phyloP scores from a whole-genome alignment of 2,888 invertebrate genomes.

The Agrochola circellaris region DNA sequence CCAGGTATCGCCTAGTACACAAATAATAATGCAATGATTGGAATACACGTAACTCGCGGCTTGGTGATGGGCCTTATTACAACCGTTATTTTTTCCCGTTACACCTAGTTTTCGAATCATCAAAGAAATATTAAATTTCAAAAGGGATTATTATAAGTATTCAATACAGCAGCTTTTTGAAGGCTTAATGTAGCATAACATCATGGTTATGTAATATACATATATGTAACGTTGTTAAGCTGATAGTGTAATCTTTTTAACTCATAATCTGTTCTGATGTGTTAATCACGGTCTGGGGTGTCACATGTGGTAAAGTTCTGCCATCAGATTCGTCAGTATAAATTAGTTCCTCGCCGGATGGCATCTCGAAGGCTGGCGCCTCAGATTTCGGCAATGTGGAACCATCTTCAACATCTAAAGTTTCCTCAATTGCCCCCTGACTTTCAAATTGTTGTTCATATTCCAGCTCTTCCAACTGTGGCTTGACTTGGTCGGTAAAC shows the following conservation, averaged over 20 bases:
- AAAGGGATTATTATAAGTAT: neutral
- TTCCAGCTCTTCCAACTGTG: slow-evolving; percentile 54
- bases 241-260: slow-evolving; percentile 2
- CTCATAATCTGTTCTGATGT: slow-evolving; percentile 8
- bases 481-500: slow-evolving; percentile 27
- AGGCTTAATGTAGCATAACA: neutral
- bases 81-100: neutral
- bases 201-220: neutral
- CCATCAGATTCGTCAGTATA: slow-evolving; percentile 2
- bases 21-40: neutral
- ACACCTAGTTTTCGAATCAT: neutral
- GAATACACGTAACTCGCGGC: neutral
- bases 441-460: slow-evolving; percentile 68
- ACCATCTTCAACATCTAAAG: slow-evolving; percentile 75
- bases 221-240: neutral
- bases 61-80: neutral
- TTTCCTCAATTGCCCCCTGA: slow-evolving; percentile 70
- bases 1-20: neutral
- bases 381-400: slow-evolving; percentile 38
- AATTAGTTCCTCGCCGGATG: neutral
- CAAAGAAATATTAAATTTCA: neutral
- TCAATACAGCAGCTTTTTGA: neutral
- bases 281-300: neutral
- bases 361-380: neutral
- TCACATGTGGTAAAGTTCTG: neutral